phyloP scores from a whole-genome alignment of 2,113 vertebrate genomes.

The Nesogale talazaci region DNA sequence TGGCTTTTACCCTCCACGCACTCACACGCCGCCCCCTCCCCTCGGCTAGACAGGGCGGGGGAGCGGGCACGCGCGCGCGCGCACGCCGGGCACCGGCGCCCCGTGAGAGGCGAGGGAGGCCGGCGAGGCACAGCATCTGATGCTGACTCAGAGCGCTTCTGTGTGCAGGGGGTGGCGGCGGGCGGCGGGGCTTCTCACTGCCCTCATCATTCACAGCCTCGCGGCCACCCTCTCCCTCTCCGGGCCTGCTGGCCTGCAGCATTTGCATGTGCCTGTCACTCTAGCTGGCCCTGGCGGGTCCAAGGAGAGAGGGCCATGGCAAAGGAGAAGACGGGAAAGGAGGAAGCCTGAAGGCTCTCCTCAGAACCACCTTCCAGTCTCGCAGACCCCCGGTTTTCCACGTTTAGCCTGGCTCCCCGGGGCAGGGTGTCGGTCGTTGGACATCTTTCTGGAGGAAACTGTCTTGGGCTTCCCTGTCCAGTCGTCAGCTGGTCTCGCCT shows the following conservation, averaged over 20 bases:
- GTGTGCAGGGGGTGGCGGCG: constrained; percentile 88
- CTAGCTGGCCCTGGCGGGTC: constrained; percentile 88
- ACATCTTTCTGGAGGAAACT: constrained; percentile 89
- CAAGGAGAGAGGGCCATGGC: constrained; percentile 81
- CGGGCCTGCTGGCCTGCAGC: constrained; percentile 89
- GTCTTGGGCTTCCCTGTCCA: constrained; percentile 85
- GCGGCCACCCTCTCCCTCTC: constrained; percentile 90
- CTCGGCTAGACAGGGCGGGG: constrained; percentile 76
- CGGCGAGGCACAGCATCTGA: constrained; percentile 87
- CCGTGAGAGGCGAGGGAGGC: too few relatives aligned
- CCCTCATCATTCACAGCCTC: constrained; percentile 88
- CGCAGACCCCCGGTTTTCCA: constrained; percentile 86
- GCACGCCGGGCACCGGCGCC: too few relatives aligned
- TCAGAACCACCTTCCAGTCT: constrained; percentile 85
- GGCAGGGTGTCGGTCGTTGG: constrained; percentile 86
- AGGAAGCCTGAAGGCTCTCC: constrained; percentile 77
- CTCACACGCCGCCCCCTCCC: constrained; percentile 83
- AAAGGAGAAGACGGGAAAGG: not conserved
- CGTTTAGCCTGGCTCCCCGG: constrained; percentile 88
- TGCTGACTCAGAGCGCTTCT: constrained; percentile 92
- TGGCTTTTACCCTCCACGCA: constrained; percentile 89
- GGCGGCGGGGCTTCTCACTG: constrained; percentile 89
- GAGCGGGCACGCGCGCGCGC: constrained; percentile 70
- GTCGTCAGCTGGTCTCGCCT: constrained; percentile 82
- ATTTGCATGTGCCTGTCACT: constrained; percentile 90